Percentiles rank a stretch among this genome's conserved stretches.
Evolutionary conservation across 2,888 invertebrate genomes (phyloP).

Genomic region (Drosophila mettleri): DNA sequence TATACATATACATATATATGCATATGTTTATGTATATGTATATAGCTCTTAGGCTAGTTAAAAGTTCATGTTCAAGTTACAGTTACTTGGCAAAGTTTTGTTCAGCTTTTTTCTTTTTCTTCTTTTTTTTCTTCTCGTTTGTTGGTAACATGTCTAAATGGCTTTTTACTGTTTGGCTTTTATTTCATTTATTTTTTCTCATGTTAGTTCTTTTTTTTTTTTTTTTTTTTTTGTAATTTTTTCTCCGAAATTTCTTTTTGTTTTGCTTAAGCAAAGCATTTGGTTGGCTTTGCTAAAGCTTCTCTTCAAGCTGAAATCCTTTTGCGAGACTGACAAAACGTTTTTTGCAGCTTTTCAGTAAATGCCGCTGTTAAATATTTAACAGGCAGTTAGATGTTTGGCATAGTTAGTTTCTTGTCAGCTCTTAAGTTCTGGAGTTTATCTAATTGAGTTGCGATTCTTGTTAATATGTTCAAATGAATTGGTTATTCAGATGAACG

Average conservation of each 20-base stretch:
- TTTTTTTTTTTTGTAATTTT: background rate
- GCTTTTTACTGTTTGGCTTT: slow-evolving; percentile 13
- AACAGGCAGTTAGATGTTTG: slow-evolving; percentile 2
- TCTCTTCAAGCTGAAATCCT: slow-evolving; percentile 1
- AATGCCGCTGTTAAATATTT: slow-evolving; percentile 6
- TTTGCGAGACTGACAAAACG: background rate
- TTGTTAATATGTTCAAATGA: background rate
- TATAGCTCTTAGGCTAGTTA: slow-evolving; percentile 13
- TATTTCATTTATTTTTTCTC: too few relatives aligned
- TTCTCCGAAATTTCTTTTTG: slow-evolving; percentile 5
- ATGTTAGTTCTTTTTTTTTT: background rate
- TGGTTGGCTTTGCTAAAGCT: slow-evolving; percentile 1
- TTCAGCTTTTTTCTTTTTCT: background rate
- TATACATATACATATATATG: background rate
- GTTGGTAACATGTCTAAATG: slow-evolving; percentile 8
- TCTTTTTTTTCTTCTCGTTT: background rate
- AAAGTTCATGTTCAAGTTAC: slow-evolving; percentile 16
- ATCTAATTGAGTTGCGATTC: background rate
- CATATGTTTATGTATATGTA: background rate
- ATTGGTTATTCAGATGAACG: background rate
- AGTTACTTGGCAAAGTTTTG: slow-evolving; percentile 18
- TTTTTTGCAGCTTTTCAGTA: background rate
- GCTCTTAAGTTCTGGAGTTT: background rate
- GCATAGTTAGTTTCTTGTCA: background rate
- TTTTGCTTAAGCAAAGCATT: background rate